Evolutionary conservation across 2,888 invertebrate species (phyloP).

Genomic region (Epirrhoe tristata): DNA sequence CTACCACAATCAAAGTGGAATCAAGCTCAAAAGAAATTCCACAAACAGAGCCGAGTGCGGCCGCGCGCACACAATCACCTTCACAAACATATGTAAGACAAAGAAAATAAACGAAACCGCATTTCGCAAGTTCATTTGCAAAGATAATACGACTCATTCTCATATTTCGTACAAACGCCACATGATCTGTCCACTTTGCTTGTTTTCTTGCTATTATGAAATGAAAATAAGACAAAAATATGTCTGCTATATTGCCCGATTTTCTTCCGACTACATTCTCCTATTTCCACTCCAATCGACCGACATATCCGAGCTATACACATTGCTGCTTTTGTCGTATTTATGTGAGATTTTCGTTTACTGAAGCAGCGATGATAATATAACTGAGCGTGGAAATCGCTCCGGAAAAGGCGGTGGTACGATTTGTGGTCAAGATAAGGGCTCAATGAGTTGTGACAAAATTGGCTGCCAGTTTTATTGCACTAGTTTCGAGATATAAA

Average conservation of each 20-base stretch:
- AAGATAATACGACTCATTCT: constrained; percentile 28
- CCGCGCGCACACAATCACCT: background rate
- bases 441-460: constrained; percentile 45
- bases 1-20: background rate
- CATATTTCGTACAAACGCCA: constrained; percentile 38
- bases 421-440: constrained; percentile 44
- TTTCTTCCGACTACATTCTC: constrained; percentile 33
- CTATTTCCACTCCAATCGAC: constrained; percentile 9
- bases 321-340: constrained; percentile 12
- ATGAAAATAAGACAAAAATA: constrained; percentile 43
- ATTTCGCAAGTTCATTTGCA: constrained; percentile 17
- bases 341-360: background rate
- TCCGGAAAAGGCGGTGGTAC: constrained; percentile 15
- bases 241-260: constrained; percentile 38
- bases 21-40: background rate
- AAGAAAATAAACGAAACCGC: constrained; percentile 17
- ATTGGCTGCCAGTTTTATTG: constrained; percentile 45
- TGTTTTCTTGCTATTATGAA: constrained; percentile 47
- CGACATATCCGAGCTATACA: background rate
- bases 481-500: constrained; percentile 25
- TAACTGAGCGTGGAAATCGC: background rate
- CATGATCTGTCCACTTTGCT: constrained; percentile 43
- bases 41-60: background rate
- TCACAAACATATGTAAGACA: background rate
- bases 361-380: constrained; percentile 21